Evolutionary conservation across 1,140 invertebrate genomes (phyloP), one percentile per base, ranked within the genome.

Genomic region (Drosophila baimaii): DNA sequence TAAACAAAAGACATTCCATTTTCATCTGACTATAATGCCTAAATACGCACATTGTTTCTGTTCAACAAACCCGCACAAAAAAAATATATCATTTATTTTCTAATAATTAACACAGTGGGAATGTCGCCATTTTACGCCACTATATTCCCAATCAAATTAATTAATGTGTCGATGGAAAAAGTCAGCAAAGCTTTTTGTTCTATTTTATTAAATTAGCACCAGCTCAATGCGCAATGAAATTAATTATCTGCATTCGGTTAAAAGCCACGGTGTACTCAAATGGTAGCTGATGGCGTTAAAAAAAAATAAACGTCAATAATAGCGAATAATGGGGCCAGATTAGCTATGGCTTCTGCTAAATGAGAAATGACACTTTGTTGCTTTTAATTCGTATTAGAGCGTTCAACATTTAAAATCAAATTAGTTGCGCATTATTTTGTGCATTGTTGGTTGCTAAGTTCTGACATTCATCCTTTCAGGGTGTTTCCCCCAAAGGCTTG

Each of bases 161-260:
- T 71, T 81, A 78, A 71, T 76, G 49, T 63, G 69, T 47, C 33
- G 66, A 79, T 65, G 63, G 61, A 61, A 73, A 75, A 58, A 70
- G 49, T 63, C 57, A 19, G 51, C 44, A 47, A 13, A 27, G 65
- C 52, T 51, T 68, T 70, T 61, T 39, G 41, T 51, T 46, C 52
- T 37, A 78, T 80, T 76, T 77, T 78, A 77, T 77, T 77, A 55
- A 85, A 81, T 86, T 73, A 81, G 46, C 44, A 61, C 44, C 64
- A 43, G 37, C 33, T 57, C 65, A 44, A 57, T 64, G 54, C 27
- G 58, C 56, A 64, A 64, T 47, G 35, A 70, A 83, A 75, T 75
- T 69, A 82, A 83, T 83, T 83, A 70, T 64, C 59, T 58, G 69
- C 51, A 41, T 70, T 70, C 27, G 41, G 44, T 68, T 76, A 58